A percentile compares a stretch with the other conserved stretches of the same genome.
Conservation (phyloP, 2,888 invertebrate species). For the Cantharis rustica region DNA sequence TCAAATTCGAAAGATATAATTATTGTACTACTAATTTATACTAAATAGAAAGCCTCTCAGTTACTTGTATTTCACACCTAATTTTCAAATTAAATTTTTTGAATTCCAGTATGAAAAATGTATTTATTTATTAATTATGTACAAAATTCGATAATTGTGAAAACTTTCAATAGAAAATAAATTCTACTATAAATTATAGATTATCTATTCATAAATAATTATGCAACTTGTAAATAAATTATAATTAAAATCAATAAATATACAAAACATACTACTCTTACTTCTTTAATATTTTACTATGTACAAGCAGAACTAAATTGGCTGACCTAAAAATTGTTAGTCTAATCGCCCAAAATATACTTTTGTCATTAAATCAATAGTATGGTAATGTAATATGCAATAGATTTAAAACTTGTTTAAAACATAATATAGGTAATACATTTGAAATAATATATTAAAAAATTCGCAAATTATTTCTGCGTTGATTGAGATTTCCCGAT, state of each 20-base stretch:
- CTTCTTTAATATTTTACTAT: conserved; percentile 1
- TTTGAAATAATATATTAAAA: not conserved
- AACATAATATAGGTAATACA: not conserved
- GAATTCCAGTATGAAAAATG: no score
- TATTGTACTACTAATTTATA: not conserved
- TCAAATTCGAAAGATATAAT: not conserved
- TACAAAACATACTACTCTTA: not conserved
- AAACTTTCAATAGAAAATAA: not conserved
- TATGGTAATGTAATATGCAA: not conserved
- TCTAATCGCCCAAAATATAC: not conserved
- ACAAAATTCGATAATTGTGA: not conserved
- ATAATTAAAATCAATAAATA: not conserved
- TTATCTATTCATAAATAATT: not conserved
- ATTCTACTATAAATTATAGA: not conserved
- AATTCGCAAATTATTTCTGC: not conserved
- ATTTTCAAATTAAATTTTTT: not conserved
- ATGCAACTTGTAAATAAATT: not conserved
- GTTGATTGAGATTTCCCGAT: not conserved
- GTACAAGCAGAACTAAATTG: not conserved
- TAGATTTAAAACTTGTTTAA: not conserved
- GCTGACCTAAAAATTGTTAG: conserved; percentile 1
- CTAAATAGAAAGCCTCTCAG: not conserved
- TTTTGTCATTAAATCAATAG: conserved; percentile 1
- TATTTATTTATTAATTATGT: not conserved
- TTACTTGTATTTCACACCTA: not conserved